Percentiles rank a stretch among this genome's conserved stretches.
Evolutionary conservation across 2,113 vertebrate genomes (phyloP).

Genomic region (Cricetomys ansorgei): DNA sequence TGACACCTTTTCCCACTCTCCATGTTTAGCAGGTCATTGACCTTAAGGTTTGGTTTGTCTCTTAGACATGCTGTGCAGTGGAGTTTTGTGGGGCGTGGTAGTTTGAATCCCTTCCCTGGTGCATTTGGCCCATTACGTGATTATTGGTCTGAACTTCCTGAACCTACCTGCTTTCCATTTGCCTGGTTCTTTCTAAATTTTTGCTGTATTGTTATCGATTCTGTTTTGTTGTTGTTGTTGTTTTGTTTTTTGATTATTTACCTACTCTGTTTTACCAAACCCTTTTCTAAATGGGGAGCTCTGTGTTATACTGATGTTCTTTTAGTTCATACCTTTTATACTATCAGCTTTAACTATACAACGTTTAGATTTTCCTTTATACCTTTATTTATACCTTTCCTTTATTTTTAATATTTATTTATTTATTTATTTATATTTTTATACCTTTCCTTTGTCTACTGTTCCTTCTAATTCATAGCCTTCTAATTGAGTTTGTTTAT

Average conservation of each 20-base stretch:
- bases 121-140: not conserved
- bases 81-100: not conserved
- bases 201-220: not conserved
- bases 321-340: not conserved
- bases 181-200: not conserved
- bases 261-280: not conserved
- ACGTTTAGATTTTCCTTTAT: not conserved
- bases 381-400: too few relatives aligned
- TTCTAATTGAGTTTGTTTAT: not conserved
- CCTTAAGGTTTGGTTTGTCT: not conserved
- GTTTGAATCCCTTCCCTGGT: not conserved
- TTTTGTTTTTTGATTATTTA: not conserved
- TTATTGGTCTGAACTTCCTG: too few relatives aligned
- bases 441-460: constrained; percentile 30
- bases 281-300: not conserved
- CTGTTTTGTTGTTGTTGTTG: not conserved
- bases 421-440: too few relatives aligned
- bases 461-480: not conserved
- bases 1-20: not conserved
- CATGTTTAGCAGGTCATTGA: not conserved
- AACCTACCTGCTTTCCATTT: not conserved
- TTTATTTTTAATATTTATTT: too few relatives aligned
- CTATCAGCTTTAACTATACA: not conserved
- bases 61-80: not conserved
- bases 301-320: not conserved